Evolutionary conservation across 1,140 invertebrate species (phyloP).

Genomic region (Drosophila malerkotliana): DNA sequence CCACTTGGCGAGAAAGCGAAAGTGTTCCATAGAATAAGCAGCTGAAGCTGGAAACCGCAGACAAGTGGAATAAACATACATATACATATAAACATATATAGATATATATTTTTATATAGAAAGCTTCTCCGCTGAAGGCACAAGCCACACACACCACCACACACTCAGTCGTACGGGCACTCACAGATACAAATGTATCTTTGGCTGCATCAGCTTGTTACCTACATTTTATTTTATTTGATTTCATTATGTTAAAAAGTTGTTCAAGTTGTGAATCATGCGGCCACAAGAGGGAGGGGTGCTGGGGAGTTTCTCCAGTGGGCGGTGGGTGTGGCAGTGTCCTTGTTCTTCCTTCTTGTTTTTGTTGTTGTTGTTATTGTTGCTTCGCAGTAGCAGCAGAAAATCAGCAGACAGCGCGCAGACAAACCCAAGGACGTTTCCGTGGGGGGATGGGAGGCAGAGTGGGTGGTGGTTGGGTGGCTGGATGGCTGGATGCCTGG

Average conservation of each 20-base stretch:
- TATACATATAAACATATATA: slow-evolving; percentile 65
- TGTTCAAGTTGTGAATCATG: slow-evolving; percentile 77
- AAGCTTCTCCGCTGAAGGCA: not conserved
- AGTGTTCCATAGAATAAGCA: slow-evolving; percentile 57
- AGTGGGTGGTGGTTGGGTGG: slow-evolving; percentile 14
- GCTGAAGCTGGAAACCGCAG: slow-evolving; percentile 50
- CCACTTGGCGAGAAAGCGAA: slow-evolving; percentile 46
- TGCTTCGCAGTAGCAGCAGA: slow-evolving; percentile 54
- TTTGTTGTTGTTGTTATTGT: slow-evolving; percentile 22
- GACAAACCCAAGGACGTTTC: slow-evolving; percentile 57
- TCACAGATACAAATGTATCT: slow-evolving; percentile 9
- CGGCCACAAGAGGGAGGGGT: slow-evolving; percentile 1
- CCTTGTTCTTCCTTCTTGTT: slow-evolving; percentile 33
- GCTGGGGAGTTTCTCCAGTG: not conserved
- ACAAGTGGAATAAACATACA: slow-evolving; percentile 23
- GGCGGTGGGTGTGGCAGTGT: slow-evolving; percentile 11
- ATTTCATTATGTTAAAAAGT: slow-evolving; percentile 82
- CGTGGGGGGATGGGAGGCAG: slow-evolving; percentile 19
- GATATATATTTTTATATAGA: slow-evolving; percentile 4
- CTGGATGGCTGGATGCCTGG: slow-evolving; percentile 6
- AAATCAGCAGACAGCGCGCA: slow-evolving; percentile 72
- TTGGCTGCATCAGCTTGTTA: slow-evolving; percentile 64
- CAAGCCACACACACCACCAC: slow-evolving; percentile 9
- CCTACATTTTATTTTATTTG: slow-evolving; percentile 82
- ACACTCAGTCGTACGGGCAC: slow-evolving; percentile 5